Evolutionary conservation across 1,140 invertebrate genomes (phyloP).

Genomic region (Drosophila watanabei): DNA sequence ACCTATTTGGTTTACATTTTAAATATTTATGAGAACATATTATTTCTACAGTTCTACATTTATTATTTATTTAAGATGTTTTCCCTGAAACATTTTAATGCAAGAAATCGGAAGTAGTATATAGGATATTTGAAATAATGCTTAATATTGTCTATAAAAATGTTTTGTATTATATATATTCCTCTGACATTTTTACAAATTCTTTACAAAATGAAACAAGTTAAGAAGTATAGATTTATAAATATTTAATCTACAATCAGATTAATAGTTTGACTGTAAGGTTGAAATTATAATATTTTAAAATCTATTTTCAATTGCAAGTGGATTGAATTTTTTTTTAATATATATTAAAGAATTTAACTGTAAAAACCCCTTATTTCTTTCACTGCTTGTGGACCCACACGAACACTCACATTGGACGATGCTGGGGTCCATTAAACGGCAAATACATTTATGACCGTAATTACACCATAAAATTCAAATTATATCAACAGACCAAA

Average conservation of each 20-base stretch:
- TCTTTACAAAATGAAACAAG: too few relatives aligned
- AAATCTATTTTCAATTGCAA: background rate
- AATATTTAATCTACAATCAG: background rate
- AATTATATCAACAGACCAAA: conserved; percentile 83
- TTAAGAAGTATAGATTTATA: too few relatives aligned
- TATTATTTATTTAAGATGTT: too few relatives aligned
- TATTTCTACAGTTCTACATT: too few relatives aligned
- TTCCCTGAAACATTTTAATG: background rate
- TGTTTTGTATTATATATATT: too few relatives aligned
- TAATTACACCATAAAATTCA: conserved; percentile 85
- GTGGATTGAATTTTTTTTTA: background rate
- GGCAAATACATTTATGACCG: conserved; percentile 84
- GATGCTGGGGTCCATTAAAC: conserved; percentile 64
- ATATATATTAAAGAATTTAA: too few relatives aligned
- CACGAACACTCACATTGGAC: conserved; percentile 17
- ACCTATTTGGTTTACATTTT: too few relatives aligned
- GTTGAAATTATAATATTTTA: background rate
- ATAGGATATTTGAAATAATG: too few relatives aligned
- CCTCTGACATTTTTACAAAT: too few relatives aligned
- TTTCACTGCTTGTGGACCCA: conserved; percentile 21
- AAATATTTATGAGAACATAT: too few relatives aligned
- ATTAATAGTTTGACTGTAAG: background rate
- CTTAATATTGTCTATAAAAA: too few relatives aligned
- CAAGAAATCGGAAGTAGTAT: too few relatives aligned
- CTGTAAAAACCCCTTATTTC: background rate